phyloP scores from a whole-genome alignment of 2,888 invertebrate species.

The Oscheius myriophilus region DNA sequence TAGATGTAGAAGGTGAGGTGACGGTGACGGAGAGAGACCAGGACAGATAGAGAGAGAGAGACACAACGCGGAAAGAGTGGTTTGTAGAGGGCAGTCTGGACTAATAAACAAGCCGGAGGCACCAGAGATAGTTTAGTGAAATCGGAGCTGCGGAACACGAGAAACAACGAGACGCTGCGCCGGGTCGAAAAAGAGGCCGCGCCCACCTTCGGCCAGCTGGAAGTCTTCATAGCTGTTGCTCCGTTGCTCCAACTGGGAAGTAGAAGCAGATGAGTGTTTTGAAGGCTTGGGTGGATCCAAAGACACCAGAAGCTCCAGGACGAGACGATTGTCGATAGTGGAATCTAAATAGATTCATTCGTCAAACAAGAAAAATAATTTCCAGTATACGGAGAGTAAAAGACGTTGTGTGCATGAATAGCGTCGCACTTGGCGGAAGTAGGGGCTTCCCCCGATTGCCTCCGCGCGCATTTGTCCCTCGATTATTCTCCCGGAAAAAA shows the following conservation, averaged over 20 bases:
- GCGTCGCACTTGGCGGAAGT: neutral
- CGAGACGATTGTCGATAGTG: conserved; percentile 44
- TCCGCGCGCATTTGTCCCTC: neutral
- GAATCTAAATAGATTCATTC: conserved; percentile 31
- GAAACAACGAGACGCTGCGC: too few species aligned
- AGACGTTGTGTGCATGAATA: too few species aligned
- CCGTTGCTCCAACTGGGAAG: conserved; percentile 27
- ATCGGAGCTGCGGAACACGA: conserved; percentile 9
- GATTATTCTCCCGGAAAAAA: conserved; percentile 2
- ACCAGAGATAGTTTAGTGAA: conserved; percentile 28
- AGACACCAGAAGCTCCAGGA: conserved; percentile 50
- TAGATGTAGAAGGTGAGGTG: neutral
- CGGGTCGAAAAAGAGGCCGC: conserved; percentile 3
- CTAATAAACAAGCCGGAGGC: conserved; percentile 17
- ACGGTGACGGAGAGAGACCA: neutral
- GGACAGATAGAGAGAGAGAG: conserved; percentile 24
- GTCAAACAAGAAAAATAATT: neutral
- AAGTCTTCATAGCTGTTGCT: conserved; percentile 69
- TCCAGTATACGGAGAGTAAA: neutral
- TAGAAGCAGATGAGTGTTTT: neutral
- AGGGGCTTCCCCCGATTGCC: conserved; percentile 14
- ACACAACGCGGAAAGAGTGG: conserved; percentile 13
- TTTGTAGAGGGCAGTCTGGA: conserved; percentile 15
- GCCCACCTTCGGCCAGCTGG: conserved; percentile 62
- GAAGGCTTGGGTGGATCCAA: conserved; percentile 40